phyloP scores from a whole-genome alignment of 2,888 invertebrate species.

The Zhuqinia jingwanae region DNA sequence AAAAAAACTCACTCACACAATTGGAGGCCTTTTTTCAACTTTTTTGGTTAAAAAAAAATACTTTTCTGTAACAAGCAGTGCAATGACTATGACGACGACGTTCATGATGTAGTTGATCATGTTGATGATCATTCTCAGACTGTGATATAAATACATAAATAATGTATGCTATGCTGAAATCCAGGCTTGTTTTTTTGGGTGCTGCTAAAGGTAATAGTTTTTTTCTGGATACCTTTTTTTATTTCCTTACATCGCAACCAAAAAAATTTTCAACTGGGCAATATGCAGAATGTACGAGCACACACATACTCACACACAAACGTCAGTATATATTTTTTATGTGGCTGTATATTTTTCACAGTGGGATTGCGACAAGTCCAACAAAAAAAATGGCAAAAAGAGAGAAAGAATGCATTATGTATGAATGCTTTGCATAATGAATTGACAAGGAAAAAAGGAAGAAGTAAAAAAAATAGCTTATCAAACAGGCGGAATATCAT shows the following conservation, averaged over 20 bases:
- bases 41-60: conserved; percentile 6
- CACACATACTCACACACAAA: too few species aligned
- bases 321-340: not conserved
- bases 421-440: conserved; percentile 58
- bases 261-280: not conserved
- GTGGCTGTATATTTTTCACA: not conserved
- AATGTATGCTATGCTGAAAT: conserved; percentile 50
- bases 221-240: not conserved
- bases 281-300: too few species aligned
- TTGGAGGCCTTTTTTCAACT: not conserved
- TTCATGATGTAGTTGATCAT: not conserved
- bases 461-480: too few species aligned
- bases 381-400: conserved; percentile 44
- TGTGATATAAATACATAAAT: conserved; percentile 65
- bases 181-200: too few species aligned
- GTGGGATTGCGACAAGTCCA: conserved; percentile 47
- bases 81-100: not conserved
- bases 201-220: not conserved
- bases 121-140: conserved; percentile 43
- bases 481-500: conserved; percentile 19
- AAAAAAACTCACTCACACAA: too few species aligned
- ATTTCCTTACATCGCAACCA: not conserved
- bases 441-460: conserved; percentile 26
- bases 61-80: not conserved
- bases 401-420: conserved; percentile 48